phyloP scores from a whole-genome alignment of 1,140 invertebrate species.

The Galleria mellonella region DNA sequence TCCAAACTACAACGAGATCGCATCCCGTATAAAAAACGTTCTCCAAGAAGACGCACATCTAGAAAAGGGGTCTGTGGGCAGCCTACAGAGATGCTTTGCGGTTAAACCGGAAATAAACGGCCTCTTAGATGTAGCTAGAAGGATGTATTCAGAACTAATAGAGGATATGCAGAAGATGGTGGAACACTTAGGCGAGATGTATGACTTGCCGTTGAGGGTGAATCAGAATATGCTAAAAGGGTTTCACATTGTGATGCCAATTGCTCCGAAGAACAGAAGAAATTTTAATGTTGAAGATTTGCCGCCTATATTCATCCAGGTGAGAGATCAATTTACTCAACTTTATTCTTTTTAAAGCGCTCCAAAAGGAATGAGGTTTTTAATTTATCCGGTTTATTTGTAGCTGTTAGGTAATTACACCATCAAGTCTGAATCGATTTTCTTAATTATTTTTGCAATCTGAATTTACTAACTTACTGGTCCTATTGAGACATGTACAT shows the following conservation, averaged over 20 bases:
- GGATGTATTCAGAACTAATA: constrained; percentile 85
- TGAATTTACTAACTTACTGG: too few species aligned
- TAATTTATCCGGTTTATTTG: too few species aligned
- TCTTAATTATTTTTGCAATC: too few species aligned
- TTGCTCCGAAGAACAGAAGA: constrained; percentile 53
- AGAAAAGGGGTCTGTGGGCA: constrained; percentile 80
- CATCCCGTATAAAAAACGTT: constrained; percentile 78
- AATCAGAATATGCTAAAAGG: constrained; percentile 81
- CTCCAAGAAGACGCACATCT: constrained; percentile 83
- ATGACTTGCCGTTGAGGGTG: constrained; percentile 79
- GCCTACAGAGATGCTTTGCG: constrained; percentile 88
- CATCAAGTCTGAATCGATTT: too few species aligned
- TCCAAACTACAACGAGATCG: constrained; percentile 73
- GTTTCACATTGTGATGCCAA: constrained; percentile 83
- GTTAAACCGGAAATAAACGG: constrained; percentile 85
- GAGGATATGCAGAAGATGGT: constrained; percentile 84
- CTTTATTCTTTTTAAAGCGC: too few species aligned
- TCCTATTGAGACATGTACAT: too few species aligned
- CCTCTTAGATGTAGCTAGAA: constrained; percentile 85
- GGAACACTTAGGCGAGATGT: constrained; percentile 77
- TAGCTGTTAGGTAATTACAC: too few species aligned
- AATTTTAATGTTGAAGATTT: constrained; percentile 75
- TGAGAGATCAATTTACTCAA: constrained; percentile 29
- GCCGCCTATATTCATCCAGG: constrained; percentile 81
- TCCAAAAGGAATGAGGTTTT: too few species aligned